Conservation (phyloP, 2,113 vertebrate genomes). For the Prietella phreatophila region DNA sequence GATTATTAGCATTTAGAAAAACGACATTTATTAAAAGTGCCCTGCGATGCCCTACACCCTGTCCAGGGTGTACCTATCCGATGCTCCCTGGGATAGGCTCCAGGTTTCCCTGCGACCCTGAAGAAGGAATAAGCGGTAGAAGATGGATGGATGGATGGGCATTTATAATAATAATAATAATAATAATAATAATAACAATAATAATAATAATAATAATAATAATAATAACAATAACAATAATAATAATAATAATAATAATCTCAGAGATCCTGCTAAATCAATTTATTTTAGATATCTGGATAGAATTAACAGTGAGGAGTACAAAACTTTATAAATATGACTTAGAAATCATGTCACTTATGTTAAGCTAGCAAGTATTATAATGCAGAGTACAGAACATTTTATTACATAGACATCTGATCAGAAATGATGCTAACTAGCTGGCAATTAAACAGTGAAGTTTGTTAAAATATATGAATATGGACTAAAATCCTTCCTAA, state of each 20-base stretch:
- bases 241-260: too few relatives aligned
- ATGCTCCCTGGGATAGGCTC: too few relatives aligned
- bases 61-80: too few relatives aligned
- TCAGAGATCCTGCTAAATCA: too few relatives aligned
- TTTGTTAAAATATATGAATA: background rate
- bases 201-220: too few relatives aligned
- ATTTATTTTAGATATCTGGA: background rate
- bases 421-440: background rate
- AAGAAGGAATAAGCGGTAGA: too few relatives aligned
- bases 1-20: background rate
- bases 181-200: too few relatives aligned
- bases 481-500: background rate
- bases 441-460: background rate
- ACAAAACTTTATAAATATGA: background rate
- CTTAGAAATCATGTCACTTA: background rate
- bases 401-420: background rate
- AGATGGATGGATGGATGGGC: too few relatives aligned
- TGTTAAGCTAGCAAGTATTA: background rate
- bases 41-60: too few relatives aligned
- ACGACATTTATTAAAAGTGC: background rate
- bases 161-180: too few relatives aligned
- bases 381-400: background rate
- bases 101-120: too few relatives aligned
- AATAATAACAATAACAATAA: too few relatives aligned
- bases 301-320: background rate